Conservation (phyloP, 1,140 invertebrate genomes). For the Leptonema lineaticorne region DNA sequence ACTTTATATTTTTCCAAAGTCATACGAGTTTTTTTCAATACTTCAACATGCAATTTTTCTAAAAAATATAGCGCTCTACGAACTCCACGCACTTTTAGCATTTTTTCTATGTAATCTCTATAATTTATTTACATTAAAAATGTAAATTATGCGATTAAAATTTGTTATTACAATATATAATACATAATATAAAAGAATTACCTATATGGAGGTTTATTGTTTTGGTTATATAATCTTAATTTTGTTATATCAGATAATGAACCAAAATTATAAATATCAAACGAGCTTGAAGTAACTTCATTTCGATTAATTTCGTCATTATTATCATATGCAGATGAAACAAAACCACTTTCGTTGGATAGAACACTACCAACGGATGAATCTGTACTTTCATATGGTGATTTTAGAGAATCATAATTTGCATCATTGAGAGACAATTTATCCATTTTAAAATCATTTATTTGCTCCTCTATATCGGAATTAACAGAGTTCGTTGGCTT, state of each 20-base stretch:
- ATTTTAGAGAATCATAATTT: conserved; percentile 21
- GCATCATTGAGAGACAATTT: neutral
- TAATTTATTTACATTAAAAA: neutral
- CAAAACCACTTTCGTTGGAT: conserved; percentile 40
- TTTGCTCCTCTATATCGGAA: neutral
- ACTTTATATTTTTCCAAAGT: conserved; percentile 63
- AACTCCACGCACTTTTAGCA: conserved; percentile 81
- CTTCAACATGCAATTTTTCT: conserved; percentile 66
- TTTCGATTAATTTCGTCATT: conserved; percentile 15
- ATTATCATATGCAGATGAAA: conserved; percentile 31
- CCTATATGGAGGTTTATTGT: conserved; percentile 58
- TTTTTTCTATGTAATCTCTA: conserved; percentile 82
- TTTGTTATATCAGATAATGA: conserved; percentile 47
- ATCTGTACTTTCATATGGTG: conserved; percentile 39
- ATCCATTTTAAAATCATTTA: neutral
- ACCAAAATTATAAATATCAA: conserved; percentile 47
- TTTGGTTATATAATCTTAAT: conserved; percentile 49
- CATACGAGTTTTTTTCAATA: conserved; percentile 68
- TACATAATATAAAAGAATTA: conserved; percentile 39
- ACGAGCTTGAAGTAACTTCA: neutral
- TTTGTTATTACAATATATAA: neutral
- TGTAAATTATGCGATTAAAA: neutral
- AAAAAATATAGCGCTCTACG: conserved; percentile 75
- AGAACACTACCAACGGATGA: conserved; percentile 33
- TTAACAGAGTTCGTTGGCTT: conserved; percentile 16